Percentiles rank a stretch among this genome's conserved stretches.
These are phyloP conservation scores for Bubo scandiacus DNA, from an alignment of 2,113 vertebrate genomes.

Conservation along the genomic window DNA sequence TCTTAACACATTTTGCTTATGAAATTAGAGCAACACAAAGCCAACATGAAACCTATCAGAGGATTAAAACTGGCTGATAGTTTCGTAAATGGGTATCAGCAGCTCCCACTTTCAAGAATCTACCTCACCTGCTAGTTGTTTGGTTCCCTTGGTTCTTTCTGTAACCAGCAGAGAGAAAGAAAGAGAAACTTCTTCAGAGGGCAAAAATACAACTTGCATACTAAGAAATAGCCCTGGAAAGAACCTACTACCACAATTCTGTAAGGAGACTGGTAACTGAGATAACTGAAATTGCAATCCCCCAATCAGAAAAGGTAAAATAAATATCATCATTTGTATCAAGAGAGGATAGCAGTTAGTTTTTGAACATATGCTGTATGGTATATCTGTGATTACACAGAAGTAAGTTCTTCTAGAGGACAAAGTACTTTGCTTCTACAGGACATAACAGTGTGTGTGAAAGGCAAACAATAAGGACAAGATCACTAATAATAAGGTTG, in stretches of 20 bases:
- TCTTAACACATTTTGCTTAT: background rate
- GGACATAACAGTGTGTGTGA: background rate
- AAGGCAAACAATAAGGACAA: background rate
- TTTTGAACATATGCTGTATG: background rate
- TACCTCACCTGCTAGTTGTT: background rate
- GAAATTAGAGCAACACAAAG: background rate
- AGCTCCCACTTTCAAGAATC: background rate
- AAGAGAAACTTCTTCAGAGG: background rate
- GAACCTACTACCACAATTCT: background rate
- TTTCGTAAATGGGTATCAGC: background rate
- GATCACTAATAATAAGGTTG: background rate
- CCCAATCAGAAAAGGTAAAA: background rate
- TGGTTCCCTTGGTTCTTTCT: background rate
- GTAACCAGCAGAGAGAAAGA: background rate
- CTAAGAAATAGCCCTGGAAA: background rate
- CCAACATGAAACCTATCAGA: background rate
- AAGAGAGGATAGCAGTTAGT: background rate
- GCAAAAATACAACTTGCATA: background rate
- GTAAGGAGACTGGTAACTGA: background rate
- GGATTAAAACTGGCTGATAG: background rate
- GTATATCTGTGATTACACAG: background rate
- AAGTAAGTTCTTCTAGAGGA: background rate
- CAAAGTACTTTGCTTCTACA: background rate
- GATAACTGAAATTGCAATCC: background rate
- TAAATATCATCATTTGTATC: background rate